A percentile compares a stretch with the other conserved stretches of the same genome.
These are phyloP conservation scores for Mimas tiliae DNA, from an alignment of 2,888 invertebrate species.

Conservation along the genomic window DNA sequence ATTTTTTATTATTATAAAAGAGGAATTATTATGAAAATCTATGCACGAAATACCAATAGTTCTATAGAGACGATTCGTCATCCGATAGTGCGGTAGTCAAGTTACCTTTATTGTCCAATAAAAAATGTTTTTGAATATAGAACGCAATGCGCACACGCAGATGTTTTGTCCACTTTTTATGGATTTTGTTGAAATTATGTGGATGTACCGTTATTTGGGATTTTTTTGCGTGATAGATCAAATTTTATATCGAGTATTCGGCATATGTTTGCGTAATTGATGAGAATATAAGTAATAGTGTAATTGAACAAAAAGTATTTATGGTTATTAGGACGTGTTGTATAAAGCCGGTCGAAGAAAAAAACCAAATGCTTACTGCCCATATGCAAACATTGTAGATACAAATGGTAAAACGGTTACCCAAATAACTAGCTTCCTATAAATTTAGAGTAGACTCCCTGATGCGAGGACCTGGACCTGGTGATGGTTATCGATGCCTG, in stretches of 20 bases:
- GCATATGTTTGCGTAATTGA: slow-evolving; percentile 44
- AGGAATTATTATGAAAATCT: slow-evolving; percentile 22
- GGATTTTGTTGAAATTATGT: slow-evolving; percentile 63
- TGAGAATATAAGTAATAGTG: slow-evolving; percentile 21
- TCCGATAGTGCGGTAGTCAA: slow-evolving; percentile 62
- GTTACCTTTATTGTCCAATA: slow-evolving; percentile 65
- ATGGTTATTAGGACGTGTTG: background rate
- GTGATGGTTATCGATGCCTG: no score
- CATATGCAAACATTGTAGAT: no score
- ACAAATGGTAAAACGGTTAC: no score
- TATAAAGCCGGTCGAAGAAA: background rate
- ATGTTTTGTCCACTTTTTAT: slow-evolving; percentile 76
- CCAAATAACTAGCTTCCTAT: background rate
- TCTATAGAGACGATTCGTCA: slow-evolving; percentile 53
- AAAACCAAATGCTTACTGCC: background rate
- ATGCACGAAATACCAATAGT: slow-evolving; percentile 22
- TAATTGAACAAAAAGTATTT: slow-evolving; percentile 7
- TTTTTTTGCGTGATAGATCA: slow-evolving; percentile 58
- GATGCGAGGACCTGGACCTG: no score
- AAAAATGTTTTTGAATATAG: slow-evolving; percentile 72
- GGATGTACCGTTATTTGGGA: slow-evolving; percentile 62
- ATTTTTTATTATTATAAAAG: background rate
- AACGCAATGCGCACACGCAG: slow-evolving; percentile 65
- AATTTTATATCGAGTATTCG: slow-evolving; percentile 51
- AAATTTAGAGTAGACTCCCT: no score